Percentiles rank a stretch among this genome's conserved stretches.
phyloP scores from a whole-genome alignment of 2,888 invertebrate species.

The Biston stratarius region DNA sequence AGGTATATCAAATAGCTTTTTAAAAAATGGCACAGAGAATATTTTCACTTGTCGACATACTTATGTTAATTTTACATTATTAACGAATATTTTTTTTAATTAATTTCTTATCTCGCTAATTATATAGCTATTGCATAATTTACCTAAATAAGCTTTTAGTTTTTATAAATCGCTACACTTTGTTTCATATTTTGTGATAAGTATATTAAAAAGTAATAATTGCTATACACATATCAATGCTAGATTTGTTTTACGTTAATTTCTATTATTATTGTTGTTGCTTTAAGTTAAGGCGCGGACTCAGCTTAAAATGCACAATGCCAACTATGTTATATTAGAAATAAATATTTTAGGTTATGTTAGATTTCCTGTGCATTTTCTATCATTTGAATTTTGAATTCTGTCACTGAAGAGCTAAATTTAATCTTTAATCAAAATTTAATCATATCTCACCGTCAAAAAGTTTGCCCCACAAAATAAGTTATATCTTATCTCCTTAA shows the following conservation, averaged over 20 bases:
- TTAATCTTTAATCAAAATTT: too few relatives aligned
- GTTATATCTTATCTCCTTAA: too few relatives aligned
- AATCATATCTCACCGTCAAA: too few relatives aligned
- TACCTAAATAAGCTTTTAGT: background rate
- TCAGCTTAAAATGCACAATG: too few relatives aligned
- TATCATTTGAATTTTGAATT: too few relatives aligned
- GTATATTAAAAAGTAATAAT: background rate
- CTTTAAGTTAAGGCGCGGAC: too few relatives aligned
- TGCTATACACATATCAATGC: too few relatives aligned
- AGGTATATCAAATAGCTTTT: too few relatives aligned
- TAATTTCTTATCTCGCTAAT: constrained; percentile 11
- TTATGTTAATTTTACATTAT: background rate
- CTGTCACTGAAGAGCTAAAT: too few relatives aligned
- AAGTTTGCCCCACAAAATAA: too few relatives aligned
- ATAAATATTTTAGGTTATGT: background rate
- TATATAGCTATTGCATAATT: constrained; percentile 21
- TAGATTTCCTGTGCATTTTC: background rate
- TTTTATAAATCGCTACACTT: background rate
- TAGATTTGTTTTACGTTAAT: background rate
- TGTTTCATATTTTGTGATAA: background rate
- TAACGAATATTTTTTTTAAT: background rate
- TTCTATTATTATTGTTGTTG: background rate
- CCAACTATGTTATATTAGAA: too few relatives aligned
- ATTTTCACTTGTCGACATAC: background rate
- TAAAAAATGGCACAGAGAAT: background rate